Base-by-base conservation (phyloP, 2,888 invertebrate species). In the Belgica antarctica region DNA sequence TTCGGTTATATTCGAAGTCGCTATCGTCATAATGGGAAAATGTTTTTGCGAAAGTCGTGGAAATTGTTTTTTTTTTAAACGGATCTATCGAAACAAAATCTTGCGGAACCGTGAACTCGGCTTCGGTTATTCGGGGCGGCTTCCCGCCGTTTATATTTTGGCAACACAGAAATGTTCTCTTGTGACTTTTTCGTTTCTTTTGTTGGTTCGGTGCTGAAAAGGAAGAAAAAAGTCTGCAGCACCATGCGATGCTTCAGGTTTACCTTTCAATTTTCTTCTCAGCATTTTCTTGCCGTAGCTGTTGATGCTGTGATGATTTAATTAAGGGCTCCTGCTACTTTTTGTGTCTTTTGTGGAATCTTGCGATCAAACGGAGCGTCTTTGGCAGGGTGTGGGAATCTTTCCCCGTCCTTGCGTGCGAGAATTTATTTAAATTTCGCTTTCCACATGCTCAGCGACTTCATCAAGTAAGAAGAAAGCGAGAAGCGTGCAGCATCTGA, bases 181-280 rank as follows among this genome's bases (percentile, higher is more conserved):
- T 22, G 8, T 3, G 8, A 22, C 24, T 5, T 52, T 22, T 52
- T 52, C 52, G 8, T 19, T 52, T 52, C 19, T 12, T 22, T 52
- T 52, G 22, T 52, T 52, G 19, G 17, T 41, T 3, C 41, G 3
- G 10, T 41, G 41, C 15, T 15, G 52, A 4, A 8, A 22, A 17
- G 65, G 10, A 24, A 36, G 10, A 19, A 57, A 22, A 57, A 25
- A n/a, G n/a, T n/a, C 25, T 22, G 47, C 15, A 46, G 65, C 68
- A 57, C 57, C 57, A 68, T 68, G 68, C 47, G 27, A 34, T 31
- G 22, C 8, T 57, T 57, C 47, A n/a, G 57, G 57, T 52, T 68
- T 68, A 68, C 68, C 57, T 68, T 68, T 68, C 57, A 68, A 52
- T 68, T 68, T 68, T 57, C 68, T 47, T 36, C 66, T 17, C 66